A percentile compares a stretch with the other conserved stretches of the same genome.
Evolutionary conservation across 2,888 invertebrate species (phyloP).

Genomic region (Cheilosia scutellata): DNA sequence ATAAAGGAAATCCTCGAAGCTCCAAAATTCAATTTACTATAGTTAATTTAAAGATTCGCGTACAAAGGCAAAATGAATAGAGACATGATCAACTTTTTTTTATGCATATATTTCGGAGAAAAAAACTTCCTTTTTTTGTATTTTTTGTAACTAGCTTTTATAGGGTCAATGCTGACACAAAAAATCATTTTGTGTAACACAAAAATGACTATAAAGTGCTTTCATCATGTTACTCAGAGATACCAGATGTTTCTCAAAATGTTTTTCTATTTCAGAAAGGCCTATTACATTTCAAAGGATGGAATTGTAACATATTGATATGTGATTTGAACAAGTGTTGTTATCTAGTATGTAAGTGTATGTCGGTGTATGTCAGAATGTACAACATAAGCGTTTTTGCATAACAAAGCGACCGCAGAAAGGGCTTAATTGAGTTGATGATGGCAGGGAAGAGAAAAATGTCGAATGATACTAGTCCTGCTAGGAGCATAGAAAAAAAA

Average conservation of each 20-base stretch:
- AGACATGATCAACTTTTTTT: slow-evolving; percentile 49
- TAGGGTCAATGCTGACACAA: slow-evolving; percentile 65
- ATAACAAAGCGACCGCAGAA: slow-evolving; percentile 61
- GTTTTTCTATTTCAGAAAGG: slow-evolving; percentile 48
- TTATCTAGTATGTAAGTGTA: slow-evolving; percentile 24
- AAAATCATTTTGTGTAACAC: slow-evolving; percentile 52
- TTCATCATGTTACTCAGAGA: slow-evolving; percentile 42
- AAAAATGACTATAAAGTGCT: slow-evolving; percentile 63
- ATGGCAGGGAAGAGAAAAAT: slow-evolving; percentile 15
- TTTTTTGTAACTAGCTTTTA: neutral
- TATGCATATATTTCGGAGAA: neutral
- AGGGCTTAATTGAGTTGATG: slow-evolving; percentile 66
- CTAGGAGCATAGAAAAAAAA: neutral
- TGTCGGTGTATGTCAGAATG: neutral
- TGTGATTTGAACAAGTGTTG: slow-evolving; percentile 65
- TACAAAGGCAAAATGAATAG: slow-evolving; percentile 41
- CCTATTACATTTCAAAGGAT: slow-evolving; percentile 47
- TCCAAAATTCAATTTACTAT: slow-evolving; percentile 54
- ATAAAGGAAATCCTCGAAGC: slow-evolving; percentile 26
- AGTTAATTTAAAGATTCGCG: slow-evolving; percentile 59
- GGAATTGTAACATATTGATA: slow-evolving; percentile 68
- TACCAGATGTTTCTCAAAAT: slow-evolving; percentile 62
- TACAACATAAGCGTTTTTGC: slow-evolving; percentile 10
- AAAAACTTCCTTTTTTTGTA: neutral
- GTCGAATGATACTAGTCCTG: neutral